A percentile compares a stretch with the other conserved stretches of the same genome.
These are phyloP conservation scores for Syngnathoides biaculeatus DNA, from an alignment of 2,113 vertebrate species.

Conservation along the genomic window DNA sequence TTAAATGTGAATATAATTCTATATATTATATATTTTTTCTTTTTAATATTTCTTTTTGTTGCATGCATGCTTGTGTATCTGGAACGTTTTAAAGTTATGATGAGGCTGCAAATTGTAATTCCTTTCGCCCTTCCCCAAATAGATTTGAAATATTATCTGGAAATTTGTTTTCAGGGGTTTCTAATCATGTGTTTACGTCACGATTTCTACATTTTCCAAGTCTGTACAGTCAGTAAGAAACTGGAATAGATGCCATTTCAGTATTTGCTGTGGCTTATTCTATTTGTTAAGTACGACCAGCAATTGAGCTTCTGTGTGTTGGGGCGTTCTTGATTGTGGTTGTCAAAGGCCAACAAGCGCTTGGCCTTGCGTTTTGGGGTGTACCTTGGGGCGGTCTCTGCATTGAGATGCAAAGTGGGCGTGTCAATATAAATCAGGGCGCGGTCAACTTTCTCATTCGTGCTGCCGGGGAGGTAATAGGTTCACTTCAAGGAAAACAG, in stretches of 20 bases:
- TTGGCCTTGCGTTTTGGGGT: slow-evolving; percentile 29
- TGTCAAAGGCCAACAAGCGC: slow-evolving; percentile 24
- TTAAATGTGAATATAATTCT: no score
- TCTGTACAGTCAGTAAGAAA: no score
- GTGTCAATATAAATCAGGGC: slow-evolving; percentile 68
- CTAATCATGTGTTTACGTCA: no score
- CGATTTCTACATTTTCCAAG: no score
- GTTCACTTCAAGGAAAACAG: slow-evolving; percentile 21
- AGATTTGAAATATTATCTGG: no score
- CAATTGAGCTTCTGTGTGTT: not conserved
- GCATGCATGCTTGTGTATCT: no score
- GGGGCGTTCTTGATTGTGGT: slow-evolving; percentile 18
- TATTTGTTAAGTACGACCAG: not conserved
- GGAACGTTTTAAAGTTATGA: no score
- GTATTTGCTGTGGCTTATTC: not conserved
- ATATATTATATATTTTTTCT: no score
- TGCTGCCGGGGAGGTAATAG: slow-evolving; percentile 15
- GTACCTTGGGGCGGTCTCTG: slow-evolving; percentile 40
- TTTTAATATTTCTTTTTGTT: no score
- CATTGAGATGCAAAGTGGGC: slow-evolving; percentile 79
- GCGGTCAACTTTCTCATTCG: slow-evolving; percentile 45
- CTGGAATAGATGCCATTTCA: not conserved
- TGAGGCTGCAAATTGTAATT: no score
- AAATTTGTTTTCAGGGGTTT: no score
- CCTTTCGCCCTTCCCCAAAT: no score